Conservation (phyloP, 2,113 vertebrate genomes). For the Corythornis madagascariensis region DNA sequence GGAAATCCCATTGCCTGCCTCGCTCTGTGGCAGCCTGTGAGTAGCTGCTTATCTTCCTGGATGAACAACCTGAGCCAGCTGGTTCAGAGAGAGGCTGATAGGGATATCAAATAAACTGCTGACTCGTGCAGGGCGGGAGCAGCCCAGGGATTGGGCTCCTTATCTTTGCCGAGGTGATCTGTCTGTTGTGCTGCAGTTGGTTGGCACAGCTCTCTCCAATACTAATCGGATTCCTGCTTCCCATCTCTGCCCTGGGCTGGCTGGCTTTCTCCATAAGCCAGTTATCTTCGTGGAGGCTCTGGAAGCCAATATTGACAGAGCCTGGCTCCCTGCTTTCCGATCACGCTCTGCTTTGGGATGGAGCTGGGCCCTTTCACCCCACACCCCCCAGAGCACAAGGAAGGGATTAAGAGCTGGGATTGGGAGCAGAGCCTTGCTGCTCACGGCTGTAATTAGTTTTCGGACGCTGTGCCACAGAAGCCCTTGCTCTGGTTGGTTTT, state of each 20-base stretch:
- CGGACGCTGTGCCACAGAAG: neutral
- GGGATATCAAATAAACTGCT: neutral
- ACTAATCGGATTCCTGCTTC: neutral
- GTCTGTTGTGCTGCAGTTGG: neutral
- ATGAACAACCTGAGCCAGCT: neutral
- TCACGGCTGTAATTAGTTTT: neutral
- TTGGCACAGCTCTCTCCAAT: neutral
- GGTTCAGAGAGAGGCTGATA: neutral
- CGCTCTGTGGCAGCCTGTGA: neutral
- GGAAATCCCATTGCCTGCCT: neutral
- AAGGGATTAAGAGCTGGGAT: neutral
- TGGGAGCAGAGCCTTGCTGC: neutral
- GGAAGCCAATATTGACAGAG: neutral
- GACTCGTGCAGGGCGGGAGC: neutral
- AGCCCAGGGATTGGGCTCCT: neutral
- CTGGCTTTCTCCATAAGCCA: rapidly evolving
- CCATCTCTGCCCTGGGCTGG: neutral
- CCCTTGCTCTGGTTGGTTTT: neutral
- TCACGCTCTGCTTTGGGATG: neutral
- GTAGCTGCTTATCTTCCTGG: neutral
- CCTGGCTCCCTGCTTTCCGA: neutral
- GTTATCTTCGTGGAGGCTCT: neutral
- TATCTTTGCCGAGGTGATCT: neutral
- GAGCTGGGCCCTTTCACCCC: neutral
- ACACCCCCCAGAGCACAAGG: neutral